Evolutionary conservation across 2,113 vertebrate species (phyloP), one percentile per base, ranked within the genome.

Genomic region (Aramus guarauna): DNA sequence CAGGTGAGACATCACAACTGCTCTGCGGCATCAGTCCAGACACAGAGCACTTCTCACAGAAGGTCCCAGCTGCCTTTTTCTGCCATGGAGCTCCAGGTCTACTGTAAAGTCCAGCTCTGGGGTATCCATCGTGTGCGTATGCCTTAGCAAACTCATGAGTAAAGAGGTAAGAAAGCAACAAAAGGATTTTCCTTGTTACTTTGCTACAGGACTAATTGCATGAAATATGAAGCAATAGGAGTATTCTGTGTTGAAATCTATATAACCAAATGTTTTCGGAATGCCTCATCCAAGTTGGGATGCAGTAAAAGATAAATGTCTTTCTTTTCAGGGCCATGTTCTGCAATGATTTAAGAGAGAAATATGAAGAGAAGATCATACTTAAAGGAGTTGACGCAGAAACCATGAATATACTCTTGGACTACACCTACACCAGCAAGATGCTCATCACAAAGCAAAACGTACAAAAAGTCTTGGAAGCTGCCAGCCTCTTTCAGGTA

Each of bases 401-500:
- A 91, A 99, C 99, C 34, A 99, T 99, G 99, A 94, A 97, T 50
- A 98, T 97, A 24, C 99, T 99, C 20, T 96, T 99, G 97, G 98
- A 99, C 95, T 99, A 99, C 79, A 99, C 99, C 7, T 99, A 99
- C 80, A 99, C 99, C 92, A 99, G 99, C 97, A 98, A 98, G 96
- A 98, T 98, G 30, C 97, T 99, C 56, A 99, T 99, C 95, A 99
- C 99, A 82, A 99, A 99, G 92, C 97, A 99, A 58, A 99, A 99
- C 0, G 99, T 99, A 36, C 99, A 99, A 97, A 98, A 98, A 77
- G 98, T 99, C 59, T 98, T 99, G 36, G 99, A 99, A 96, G 99
- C 99, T 0, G 99, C 99, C 92, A 99, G 99, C 93, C 99, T 99
- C 62, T 99, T 99, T 94, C 99, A 99, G 99, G 99, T 99, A 94